A percentile compares a stretch with the other conserved stretches of the same genome.
These are phyloP conservation scores for Hyphantria cunea DNA, from an alignment of 1,140 invertebrate species.

Conservation along the genomic window DNA sequence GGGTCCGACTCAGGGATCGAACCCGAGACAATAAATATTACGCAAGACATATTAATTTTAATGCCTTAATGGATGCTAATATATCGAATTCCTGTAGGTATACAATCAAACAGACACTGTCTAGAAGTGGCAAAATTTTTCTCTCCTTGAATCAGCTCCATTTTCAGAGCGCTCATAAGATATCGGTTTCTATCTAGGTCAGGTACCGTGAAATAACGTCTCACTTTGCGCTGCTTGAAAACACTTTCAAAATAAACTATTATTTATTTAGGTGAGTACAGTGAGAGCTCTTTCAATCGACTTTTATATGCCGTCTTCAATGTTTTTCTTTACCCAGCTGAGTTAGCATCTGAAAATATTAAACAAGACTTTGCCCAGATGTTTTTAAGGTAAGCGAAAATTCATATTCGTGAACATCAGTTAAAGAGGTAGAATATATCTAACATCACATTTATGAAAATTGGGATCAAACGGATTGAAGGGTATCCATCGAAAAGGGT, in stretches of 20 bases:
- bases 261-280: background rate
- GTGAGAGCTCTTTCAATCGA: background rate
- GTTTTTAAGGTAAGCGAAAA: background rate
- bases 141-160: background rate
- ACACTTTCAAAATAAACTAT: background rate
- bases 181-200: too few species aligned
- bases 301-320: too few species aligned
- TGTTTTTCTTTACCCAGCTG: background rate
- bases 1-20: too few species aligned
- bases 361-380: background rate
- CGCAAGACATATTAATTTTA: too few species aligned
- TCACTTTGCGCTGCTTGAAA: background rate
- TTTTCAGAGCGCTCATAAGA: too few species aligned
- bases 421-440: constrained; percentile 1
- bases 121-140: constrained; percentile 4
- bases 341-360: constrained; percentile 4
- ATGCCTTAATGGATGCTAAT: too few species aligned
- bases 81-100: too few species aligned
- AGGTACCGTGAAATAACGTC: background rate
- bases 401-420: background rate
- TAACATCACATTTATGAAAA: constrained; percentile 13
- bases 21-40: too few species aligned
- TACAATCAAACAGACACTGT: too few species aligned
- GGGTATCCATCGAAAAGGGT: constrained; percentile 7
- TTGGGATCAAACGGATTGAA: background rate